phyloP scores from a whole-genome alignment of 92 coral and sea anemone species.

The Phenganax subtilis region DNA sequence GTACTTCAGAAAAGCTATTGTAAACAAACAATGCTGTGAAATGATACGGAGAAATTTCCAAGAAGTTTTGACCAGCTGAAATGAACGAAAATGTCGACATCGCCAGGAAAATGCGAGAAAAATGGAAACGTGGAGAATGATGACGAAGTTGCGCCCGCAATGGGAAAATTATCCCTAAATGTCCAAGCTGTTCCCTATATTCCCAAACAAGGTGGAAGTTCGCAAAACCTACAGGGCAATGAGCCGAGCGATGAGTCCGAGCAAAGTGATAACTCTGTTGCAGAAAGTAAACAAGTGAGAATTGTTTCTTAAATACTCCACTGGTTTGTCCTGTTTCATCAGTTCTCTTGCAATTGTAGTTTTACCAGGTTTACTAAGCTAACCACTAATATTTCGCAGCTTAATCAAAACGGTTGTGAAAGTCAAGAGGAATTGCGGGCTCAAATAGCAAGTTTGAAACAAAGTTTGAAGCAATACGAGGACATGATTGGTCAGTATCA shows the following conservation, averaged over 20 bases:
- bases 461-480: slow-evolving; percentile 73
- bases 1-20: neutral
- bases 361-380: neutral
- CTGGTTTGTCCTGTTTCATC: neutral
- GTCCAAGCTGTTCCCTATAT: slow-evolving; percentile 38
- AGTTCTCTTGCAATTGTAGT: neutral
- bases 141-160: neutral
- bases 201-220: slow-evolving; percentile 32
- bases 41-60: neutral
- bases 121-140: neutral
- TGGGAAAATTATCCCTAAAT: slow-evolving; percentile 33
- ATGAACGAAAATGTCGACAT: slow-evolving; percentile 10
- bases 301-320: too few relatives aligned
- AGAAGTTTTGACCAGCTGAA: neutral
- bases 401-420: neutral
- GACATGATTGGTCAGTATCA: slow-evolving; percentile 73
- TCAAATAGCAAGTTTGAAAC: slow-evolving; percentile 66
- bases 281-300: slow-evolving; percentile 4
- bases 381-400: neutral
- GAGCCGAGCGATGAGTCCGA: slow-evolving; percentile 9
- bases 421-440: slow-evolving; percentile 53
- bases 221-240: neutral
- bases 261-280: neutral
- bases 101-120: slow-evolving; percentile 17
- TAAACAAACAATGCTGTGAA: neutral